phyloP scores from a whole-genome alignment of 2,113 vertebrate species.

The Chunga burmeisteri region DNA sequence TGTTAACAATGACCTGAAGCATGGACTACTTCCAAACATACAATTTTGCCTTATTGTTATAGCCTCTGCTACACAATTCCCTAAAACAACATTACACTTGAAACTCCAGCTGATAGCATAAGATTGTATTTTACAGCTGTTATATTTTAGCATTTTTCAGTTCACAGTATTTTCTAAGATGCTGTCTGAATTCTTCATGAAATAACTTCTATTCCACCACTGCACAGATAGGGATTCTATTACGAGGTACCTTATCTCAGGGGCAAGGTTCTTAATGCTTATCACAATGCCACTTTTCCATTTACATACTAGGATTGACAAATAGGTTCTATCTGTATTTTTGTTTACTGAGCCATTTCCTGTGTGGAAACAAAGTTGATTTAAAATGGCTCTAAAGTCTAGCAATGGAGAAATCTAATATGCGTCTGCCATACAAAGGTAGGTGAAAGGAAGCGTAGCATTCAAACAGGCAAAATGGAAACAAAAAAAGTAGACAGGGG shows the following conservation, averaged over 20 bases:
- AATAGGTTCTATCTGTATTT: slow-evolving; percentile 26
- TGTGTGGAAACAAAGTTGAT: neutral
- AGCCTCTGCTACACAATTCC: neutral
- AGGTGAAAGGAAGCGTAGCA: neutral
- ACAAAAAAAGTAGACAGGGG: neutral
- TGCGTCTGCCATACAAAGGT: neutral
- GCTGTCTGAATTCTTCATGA: neutral
- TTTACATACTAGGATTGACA: slow-evolving; percentile 43
- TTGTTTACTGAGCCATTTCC: slow-evolving; percentile 41
- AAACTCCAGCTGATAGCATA: neutral
- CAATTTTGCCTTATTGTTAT: neutral
- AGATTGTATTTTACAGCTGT: neutral
- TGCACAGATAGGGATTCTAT: neutral
- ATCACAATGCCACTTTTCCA: slow-evolving; percentile 9
- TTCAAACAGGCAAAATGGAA: neutral
- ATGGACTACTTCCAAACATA: neutral
- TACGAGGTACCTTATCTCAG: slow-evolving; percentile 1
- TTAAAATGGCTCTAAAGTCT: slow-evolving; percentile 8
- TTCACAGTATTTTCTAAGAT: neutral
- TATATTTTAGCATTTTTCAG: slow-evolving; percentile 15
- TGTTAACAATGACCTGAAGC: neutral
- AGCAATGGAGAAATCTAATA: neutral
- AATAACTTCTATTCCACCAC: neutral
- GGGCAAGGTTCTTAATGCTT: neutral
- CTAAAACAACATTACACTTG: neutral